Evolutionary conservation across 2,888 invertebrate genomes (phyloP), one percentile per base, ranked within the genome.

Genomic region (Lithophane socia): DNA sequence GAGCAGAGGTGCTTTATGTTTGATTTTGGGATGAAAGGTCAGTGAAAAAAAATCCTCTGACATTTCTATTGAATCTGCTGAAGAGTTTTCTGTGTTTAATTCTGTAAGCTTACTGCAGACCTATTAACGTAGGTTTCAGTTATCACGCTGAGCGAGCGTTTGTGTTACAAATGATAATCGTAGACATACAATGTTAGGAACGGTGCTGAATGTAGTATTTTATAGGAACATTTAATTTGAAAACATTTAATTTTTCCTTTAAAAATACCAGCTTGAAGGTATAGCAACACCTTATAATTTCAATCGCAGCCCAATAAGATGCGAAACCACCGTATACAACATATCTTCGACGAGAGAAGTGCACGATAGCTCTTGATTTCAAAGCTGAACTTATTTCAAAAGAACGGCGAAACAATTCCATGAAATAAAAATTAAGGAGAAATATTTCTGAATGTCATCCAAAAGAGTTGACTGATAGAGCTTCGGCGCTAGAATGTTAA

Each of bases 311-410:
- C 89, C 83, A 86, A 87, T 87, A 87, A 85, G 87, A 89, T 86
- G 78, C 83, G 75, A 79, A 80, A 77, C 76, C 86, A 83, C 84
- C 85, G 84, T 76, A 29, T 29, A 29, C 29, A 73, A 80, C 76
- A 68, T 84, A 47, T 67, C 74, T 67, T 73, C 21, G 16, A 18
- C 13, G 60, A 89, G 88, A 89, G 90, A 90, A 90, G 84, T 86
- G 75, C 77, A 82, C 87, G 86, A 87, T 86, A 86, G 76, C 86
- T 67, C 84, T 85, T 82, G 86, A 88, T 89, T 88, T 58, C 24
- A 18, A 82, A 52, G 8, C 42, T 52, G 29, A 21, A n/a, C 9
- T 42, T 58, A n/a, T 49, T 78, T 16, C 9, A 29, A 44, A 44
- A 44, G 10, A 13, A 18, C 12, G 21, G 5, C 13, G 7, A n/a